Percentiles rank a stretch among this genome's conserved stretches.
Conservation (phyloP, 2,113 vertebrate species). For the Tichodroma muraria region DNA sequence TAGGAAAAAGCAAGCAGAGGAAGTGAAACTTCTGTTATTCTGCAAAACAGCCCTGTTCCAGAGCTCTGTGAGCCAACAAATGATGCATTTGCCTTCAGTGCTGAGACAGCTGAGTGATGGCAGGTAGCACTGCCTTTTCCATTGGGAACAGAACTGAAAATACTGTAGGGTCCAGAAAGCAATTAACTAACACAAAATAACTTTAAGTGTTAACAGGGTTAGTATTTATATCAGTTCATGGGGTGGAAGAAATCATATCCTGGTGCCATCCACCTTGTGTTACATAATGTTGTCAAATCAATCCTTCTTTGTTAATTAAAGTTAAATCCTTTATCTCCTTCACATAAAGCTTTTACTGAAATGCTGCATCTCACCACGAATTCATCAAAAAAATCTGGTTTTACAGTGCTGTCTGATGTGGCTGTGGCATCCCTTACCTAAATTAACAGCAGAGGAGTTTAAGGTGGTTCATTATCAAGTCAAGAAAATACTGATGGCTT, state of each 20-base stretch:
- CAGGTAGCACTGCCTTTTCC: not conserved
- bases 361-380: fast-evolving
- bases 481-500: not conserved
- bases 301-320: not conserved
- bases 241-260: not conserved
- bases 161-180: not conserved
- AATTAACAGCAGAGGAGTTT: not conserved
- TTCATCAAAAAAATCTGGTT: not conserved
- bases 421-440: not conserved
- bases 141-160: not conserved
- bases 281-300: not conserved
- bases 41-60: not conserved
- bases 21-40: not conserved
- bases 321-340: not conserved
- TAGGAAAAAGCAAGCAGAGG: not conserved
- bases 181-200: not conserved
- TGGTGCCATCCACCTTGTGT: not conserved
- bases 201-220: not conserved
- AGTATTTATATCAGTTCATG: not conserved
- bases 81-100: not conserved
- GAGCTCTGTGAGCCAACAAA: not conserved
- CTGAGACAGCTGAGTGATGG: not conserved
- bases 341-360: not conserved
- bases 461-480: not conserved
- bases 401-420: not conserved